These are phyloP conservation scores for Heliothis virescens DNA, from an alignment of 1,140 invertebrate genomes.

Conservation along the genomic window DNA sequence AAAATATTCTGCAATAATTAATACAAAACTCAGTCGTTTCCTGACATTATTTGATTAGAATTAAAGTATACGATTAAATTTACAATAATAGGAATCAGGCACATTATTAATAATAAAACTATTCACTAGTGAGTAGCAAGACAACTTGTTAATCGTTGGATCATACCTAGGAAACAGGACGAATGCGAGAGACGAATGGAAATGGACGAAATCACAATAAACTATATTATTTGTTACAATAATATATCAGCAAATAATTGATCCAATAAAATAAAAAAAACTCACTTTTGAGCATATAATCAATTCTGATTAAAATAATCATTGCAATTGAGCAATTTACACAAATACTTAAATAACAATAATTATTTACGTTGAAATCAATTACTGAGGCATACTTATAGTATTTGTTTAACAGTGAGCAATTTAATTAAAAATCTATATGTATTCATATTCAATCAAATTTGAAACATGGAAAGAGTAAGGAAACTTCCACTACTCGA, in stretches of 20 bases:
- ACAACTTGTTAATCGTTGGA: conserved; percentile 58
- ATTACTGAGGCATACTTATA: conserved; percentile 64
- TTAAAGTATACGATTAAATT: conserved; percentile 83
- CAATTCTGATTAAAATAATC: conserved; percentile 69
- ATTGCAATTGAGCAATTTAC: conserved; percentile 80
- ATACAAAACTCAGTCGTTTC: conserved; percentile 84
- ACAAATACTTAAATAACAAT: conserved; percentile 67
- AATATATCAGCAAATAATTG: conserved; percentile 62
- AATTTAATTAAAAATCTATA: conserved; percentile 44
- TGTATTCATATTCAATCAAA: conserved; percentile 44
- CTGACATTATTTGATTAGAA: conserved; percentile 84
- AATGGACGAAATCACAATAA: conserved; percentile 66
- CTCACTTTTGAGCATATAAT: conserved; percentile 81
- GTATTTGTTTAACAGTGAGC: conserved; percentile 53
- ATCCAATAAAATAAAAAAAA: conserved; percentile 73
- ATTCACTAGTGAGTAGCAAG: conserved; percentile 74
- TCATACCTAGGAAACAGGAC: conserved; percentile 55
- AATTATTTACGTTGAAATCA: conserved; percentile 64
- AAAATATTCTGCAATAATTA: conserved; percentile 84
- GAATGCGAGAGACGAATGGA: conserved; percentile 55
- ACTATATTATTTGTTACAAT: conserved; percentile 56
- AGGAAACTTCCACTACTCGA: conserved; percentile 62
- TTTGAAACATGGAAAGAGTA: conserved; percentile 54
- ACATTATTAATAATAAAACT: conserved; percentile 77
- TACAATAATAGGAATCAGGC: conserved; percentile 85